These are phyloP conservation scores for Trichopoda pennipes DNA, from an alignment of 2,888 invertebrate genomes.

Conservation along the genomic window DNA sequence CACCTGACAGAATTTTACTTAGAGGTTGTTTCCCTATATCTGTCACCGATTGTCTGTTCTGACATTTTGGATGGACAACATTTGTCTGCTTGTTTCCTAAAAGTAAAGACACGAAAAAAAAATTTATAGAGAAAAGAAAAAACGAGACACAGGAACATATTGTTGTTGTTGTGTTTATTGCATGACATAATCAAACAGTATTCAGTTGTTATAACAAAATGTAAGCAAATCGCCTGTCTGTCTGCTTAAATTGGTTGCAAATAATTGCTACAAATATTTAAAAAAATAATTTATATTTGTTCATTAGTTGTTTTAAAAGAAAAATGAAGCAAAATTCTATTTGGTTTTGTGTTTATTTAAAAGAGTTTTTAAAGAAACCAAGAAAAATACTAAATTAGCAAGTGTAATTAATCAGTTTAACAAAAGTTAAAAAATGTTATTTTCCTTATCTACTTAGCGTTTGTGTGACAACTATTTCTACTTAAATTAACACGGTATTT, in stretches of 20 bases:
- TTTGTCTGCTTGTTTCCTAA: slow-evolving; percentile 78
- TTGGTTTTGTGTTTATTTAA: slow-evolving; percentile 24
- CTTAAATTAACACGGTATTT: background rate
- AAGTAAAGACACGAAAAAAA: slow-evolving; percentile 72
- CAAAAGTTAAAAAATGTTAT: slow-evolving; percentile 21
- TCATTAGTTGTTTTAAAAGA: slow-evolving; percentile 30
- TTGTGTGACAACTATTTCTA: slow-evolving; percentile 25
- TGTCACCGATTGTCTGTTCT: slow-evolving; percentile 76
- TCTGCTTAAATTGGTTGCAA: slow-evolving; percentile 39
- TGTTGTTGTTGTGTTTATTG: slow-evolving; percentile 5
- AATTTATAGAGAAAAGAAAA: slow-evolving; percentile 30
- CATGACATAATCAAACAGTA: slow-evolving; percentile 41
- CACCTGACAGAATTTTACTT: slow-evolving; percentile 77
- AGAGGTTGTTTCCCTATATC: slow-evolving; percentile 78
- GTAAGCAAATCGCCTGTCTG: slow-evolving; percentile 37
- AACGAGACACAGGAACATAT: slow-evolving; percentile 30
- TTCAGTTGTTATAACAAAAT: slow-evolving; percentile 32
- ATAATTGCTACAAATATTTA: slow-evolving; percentile 24
- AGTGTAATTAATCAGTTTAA: slow-evolving; percentile 35
- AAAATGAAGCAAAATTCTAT: slow-evolving; percentile 50
- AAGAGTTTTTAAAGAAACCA: slow-evolving; percentile 3
- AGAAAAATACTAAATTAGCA: background rate
- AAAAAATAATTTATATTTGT: background rate
- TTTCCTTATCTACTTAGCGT: slow-evolving; percentile 41
- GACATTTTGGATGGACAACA: slow-evolving; percentile 79